phyloP scores from a whole-genome alignment of 2,797 vertebrate genomes.

The Petrocephalus sullivani region DNA sequence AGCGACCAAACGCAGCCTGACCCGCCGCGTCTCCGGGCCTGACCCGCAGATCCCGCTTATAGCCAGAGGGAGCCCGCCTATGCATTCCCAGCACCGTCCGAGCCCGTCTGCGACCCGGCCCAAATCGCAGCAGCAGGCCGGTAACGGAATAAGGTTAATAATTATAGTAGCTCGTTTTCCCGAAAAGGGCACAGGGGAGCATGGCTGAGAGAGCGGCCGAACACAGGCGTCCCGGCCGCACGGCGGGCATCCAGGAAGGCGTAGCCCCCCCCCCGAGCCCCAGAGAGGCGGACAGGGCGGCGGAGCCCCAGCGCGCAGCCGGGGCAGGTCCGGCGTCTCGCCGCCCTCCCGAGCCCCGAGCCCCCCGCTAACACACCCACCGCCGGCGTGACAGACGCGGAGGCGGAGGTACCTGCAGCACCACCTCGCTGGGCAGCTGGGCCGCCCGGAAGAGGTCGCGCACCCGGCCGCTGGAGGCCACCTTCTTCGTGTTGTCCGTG shows the following conservation, averaged over 20 bases:
- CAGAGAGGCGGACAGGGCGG: not conserved
- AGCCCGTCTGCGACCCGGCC: not conserved
- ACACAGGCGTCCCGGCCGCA: not conserved
- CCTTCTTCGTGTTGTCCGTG: conserved; percentile 96
- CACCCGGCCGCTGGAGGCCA: conserved; percentile 86
- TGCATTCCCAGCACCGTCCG: not conserved
- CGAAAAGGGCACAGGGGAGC: not conserved
- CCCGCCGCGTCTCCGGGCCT: not conserved
- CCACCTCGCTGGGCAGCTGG: conserved; percentile 90
- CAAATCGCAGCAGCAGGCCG: not conserved
- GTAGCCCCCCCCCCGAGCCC: not conserved
- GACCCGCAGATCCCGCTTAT: not conserved
- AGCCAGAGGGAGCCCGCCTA: not conserved
- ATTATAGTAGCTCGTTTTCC: not conserved
- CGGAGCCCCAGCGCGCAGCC: not conserved
- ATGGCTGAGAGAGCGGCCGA: not conserved
- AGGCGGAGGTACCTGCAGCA: conserved; percentile 75
- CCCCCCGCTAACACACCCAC: not conserved
- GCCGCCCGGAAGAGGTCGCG: conserved; percentile 95
- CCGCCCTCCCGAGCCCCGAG: not conserved
- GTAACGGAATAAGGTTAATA: not conserved
- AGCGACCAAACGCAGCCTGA: not conserved
- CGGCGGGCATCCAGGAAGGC: not conserved
- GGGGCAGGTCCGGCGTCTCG: not conserved
- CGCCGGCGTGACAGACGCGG: not conserved